These are phyloP conservation scores for Lithosia quadra DNA, from an alignment of 2,888 invertebrate species.

Conservation along the genomic window DNA sequence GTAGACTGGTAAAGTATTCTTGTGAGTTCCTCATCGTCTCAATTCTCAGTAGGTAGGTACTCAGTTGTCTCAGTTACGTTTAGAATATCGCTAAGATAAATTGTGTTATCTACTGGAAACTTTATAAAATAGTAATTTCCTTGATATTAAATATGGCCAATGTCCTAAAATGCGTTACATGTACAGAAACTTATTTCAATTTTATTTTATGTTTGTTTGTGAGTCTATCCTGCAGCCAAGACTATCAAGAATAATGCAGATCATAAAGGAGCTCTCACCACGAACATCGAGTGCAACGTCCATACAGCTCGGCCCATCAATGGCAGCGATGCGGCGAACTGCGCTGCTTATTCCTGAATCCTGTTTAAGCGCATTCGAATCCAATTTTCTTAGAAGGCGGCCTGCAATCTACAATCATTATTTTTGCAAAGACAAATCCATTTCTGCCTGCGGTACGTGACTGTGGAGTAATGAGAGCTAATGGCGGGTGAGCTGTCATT, in stretches of 20 bases:
- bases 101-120: background rate
- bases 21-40: background rate
- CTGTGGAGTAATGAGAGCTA: conserved; percentile 83
- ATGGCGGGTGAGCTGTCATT: conserved; percentile 81
- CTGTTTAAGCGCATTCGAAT: conserved; percentile 80
- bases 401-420: conserved; percentile 85
- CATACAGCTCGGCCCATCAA: conserved; percentile 53
- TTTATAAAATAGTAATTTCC: background rate
- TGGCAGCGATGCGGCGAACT: conserved; percentile 61
- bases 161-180: background rate
- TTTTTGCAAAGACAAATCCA: conserved; percentile 87
- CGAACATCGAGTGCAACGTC: conserved; percentile 44
- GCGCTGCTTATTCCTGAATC: conserved; percentile 63
- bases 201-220: background rate
- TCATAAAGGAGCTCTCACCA: conserved; percentile 35
- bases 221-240: background rate
- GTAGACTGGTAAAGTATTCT: background rate
- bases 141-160: background rate
- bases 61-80: too few species aligned
- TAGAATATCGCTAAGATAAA: background rate
- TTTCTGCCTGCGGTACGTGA: conserved; percentile 84
- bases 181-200: background rate
- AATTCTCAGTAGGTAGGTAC: background rate
- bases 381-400: conserved; percentile 84
- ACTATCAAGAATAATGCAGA: conserved; percentile 23